Conservation (phyloP, 1,140 invertebrate species). For the Drosophila bipectinata region DNA sequence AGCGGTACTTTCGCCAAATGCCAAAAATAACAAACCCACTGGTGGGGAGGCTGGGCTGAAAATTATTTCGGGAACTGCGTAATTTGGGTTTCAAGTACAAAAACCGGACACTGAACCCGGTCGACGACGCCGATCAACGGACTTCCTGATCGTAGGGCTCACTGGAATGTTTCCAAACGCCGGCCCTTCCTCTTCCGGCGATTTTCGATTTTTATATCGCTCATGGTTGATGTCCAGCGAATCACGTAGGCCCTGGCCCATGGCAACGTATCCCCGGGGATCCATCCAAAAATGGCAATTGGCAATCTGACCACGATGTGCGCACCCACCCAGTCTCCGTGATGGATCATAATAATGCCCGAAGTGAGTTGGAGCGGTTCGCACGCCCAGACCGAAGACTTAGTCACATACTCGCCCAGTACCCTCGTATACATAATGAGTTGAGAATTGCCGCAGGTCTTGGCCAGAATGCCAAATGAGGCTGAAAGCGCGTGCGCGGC, state of each 20-base stretch:
- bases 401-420: conserved; percentile 41
- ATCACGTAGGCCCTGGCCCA: conserved; percentile 54
- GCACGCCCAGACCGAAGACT: conserved; percentile 53
- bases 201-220: neutral
- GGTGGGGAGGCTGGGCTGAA: conserved; percentile 22
- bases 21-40: conserved; percentile 50
- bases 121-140: conserved; percentile 20
- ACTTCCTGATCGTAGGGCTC: conserved; percentile 63
- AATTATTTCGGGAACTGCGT: conserved; percentile 72
- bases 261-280: conserved; percentile 16
- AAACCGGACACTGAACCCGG: conserved; percentile 70
- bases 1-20: conserved; percentile 65
- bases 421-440: conserved; percentile 48
- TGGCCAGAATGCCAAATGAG: conserved; percentile 58
- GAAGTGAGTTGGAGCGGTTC: conserved; percentile 48
- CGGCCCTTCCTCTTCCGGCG: conserved; percentile 50
- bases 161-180: neutral
- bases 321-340: conserved; percentile 24
- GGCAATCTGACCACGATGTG: conserved; percentile 36
- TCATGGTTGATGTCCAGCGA: conserved; percentile 30
- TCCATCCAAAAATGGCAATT: conserved; percentile 19
- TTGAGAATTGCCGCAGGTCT: conserved; percentile 16
- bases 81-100: conserved; percentile 81
- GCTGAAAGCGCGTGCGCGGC: conserved; percentile 59
- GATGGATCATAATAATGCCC: conserved; percentile 52